A percentile compares a stretch with the other conserved stretches of the same genome.
phyloP scores from a whole-genome alignment of 2,797 vertebrate genomes.

The Schizopygopsis malacanthus region DNA sequence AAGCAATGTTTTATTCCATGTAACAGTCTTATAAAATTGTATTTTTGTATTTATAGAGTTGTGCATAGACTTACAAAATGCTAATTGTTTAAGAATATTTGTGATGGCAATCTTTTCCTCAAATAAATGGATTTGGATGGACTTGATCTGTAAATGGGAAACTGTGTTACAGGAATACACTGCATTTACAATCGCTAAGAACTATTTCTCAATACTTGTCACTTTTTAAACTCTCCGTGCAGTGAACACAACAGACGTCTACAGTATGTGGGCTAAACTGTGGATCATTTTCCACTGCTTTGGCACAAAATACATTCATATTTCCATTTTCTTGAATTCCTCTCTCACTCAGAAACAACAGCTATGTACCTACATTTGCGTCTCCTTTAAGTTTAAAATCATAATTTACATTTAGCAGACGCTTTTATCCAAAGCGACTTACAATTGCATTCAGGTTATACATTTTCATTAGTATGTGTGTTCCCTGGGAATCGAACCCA shows the following conservation, averaged over 20 bases:
- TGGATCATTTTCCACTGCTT: neutral
- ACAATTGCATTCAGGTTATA: too few species aligned
- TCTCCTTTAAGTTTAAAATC: too few species aligned
- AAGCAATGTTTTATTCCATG: constrained; percentile 50
- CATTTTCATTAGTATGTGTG: too few species aligned
- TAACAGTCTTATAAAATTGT: constrained; percentile 71
- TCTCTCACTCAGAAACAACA: neutral
- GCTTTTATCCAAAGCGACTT: too few species aligned
- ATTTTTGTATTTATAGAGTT: constrained; percentile 86
- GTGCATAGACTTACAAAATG: constrained; percentile 71
- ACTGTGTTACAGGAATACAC: neutral
- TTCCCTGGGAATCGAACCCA: too few species aligned
- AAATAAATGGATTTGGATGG: constrained; percentile 73
- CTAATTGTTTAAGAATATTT: constrained; percentile 63
- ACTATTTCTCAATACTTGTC: neutral
- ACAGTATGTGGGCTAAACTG: neutral
- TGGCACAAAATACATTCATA: neutral
- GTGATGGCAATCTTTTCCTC: constrained; percentile 63
- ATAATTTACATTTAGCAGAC: too few species aligned
- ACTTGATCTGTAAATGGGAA: constrained; percentile 24
- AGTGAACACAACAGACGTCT: neutral
- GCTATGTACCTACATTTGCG: neutral
- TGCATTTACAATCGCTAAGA: neutral
- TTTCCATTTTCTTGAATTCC: neutral
- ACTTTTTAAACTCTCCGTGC: neutral